Percentiles rank a stretch among this genome's conserved stretches.
phyloP scores from a whole-genome alignment of 1,140 invertebrate genomes.

The Drosophila albomicans region DNA sequence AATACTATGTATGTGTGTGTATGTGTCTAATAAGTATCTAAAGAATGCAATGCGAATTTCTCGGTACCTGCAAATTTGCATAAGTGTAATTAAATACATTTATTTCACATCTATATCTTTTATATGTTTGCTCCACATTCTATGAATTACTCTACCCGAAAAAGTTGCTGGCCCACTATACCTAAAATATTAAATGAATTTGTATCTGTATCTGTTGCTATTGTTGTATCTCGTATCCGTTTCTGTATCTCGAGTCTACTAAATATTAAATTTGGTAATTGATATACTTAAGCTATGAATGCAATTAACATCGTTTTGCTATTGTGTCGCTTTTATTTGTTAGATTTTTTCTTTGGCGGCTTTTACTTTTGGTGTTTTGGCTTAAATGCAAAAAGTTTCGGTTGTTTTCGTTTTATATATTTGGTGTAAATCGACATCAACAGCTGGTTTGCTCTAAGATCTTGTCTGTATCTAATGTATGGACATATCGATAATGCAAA shows the following conservation, averaged over 20 bases:
- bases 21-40: neutral
- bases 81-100: slow-evolving; percentile 21
- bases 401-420: slow-evolving; percentile 5
- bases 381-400: slow-evolving; percentile 47
- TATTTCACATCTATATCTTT: slow-evolving; percentile 5
- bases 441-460: slow-evolving; percentile 4
- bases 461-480: slow-evolving; percentile 8
- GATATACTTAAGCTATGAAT: slow-evolving; percentile 19
- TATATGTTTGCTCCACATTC: neutral
- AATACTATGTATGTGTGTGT: slow-evolving; percentile 2
- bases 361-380: slow-evolving; percentile 22
- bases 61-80: slow-evolving; percentile 13
- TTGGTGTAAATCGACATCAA: slow-evolving; percentile 18
- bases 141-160: slow-evolving; percentile 27
- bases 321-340: slow-evolving; percentile 8
- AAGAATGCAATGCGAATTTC: slow-evolving; percentile 13
- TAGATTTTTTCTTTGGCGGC: slow-evolving; percentile 4
- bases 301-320: slow-evolving; percentile 23
- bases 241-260: slow-evolving; percentile 9
- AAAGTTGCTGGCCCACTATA: slow-evolving; percentile 44
- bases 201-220: neutral
- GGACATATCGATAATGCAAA: slow-evolving; percentile 50
- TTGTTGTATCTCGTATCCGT: neutral
- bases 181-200: slow-evolving; percentile 19
- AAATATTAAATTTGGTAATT: neutral